Evolutionary conservation across 2,888 invertebrate species (phyloP).

Genomic region (Conomelus anceps): DNA sequence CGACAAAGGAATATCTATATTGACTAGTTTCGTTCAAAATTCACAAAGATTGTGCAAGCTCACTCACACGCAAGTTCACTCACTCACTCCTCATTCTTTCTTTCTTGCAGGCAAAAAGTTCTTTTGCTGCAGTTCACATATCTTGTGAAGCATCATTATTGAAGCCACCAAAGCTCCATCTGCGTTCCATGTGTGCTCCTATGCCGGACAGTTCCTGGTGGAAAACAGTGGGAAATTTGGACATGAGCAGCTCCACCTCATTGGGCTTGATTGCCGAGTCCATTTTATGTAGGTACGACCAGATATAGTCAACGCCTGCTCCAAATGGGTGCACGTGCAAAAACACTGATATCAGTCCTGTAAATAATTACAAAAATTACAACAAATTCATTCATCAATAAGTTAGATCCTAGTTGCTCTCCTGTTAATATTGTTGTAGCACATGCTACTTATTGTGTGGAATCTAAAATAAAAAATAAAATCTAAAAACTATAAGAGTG

Average conservation of each 20-base stretch:
- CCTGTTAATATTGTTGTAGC: not conserved
- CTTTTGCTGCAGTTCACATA: not conserved
- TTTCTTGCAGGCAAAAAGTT: not conserved
- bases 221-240: constrained; percentile 73
- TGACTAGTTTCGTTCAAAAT: too few species aligned
- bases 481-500: too few species aligned
- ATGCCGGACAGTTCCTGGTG: constrained; percentile 70
- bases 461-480: too few species aligned
- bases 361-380: constrained; percentile 23
- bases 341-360: constrained; percentile 76
- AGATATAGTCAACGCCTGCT: constrained; percentile 82
- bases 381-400: not conserved
- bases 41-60: too few species aligned
- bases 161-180: constrained; percentile 52
- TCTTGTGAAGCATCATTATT: not conserved
- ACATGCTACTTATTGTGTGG: too few species aligned
- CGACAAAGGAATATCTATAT: too few species aligned
- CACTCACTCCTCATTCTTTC: not conserved
- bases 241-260: constrained; percentile 69
- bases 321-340: constrained; percentile 90
- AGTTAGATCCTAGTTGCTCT: not conserved
- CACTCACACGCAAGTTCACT: too few species aligned
- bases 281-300: constrained; percentile 81
- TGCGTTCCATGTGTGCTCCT: constrained; percentile 76
- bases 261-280: constrained; percentile 63